phyloP scores from a whole-genome alignment of 2,797 vertebrate genomes.

The Ambastaia sidthimunki region DNA sequence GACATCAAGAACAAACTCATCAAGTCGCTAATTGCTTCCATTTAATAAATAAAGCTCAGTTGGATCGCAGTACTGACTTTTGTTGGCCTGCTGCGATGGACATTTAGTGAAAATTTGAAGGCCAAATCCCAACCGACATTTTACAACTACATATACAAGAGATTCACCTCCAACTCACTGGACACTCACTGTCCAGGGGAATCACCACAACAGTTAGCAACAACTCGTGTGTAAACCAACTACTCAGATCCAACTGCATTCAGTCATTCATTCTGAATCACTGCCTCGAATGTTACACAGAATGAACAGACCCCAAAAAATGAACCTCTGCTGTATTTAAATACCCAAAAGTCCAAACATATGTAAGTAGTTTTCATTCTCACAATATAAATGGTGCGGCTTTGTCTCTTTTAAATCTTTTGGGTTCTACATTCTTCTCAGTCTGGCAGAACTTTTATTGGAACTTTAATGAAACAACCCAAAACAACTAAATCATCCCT shows the following conservation, averaged over 20 bases:
- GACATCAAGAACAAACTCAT: conserved; percentile 15
- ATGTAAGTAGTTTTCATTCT: conserved; percentile 20
- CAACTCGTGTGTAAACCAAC: neutral
- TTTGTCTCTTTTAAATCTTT: conserved; percentile 17
- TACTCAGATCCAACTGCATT: neutral
- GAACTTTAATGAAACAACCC: conserved; percentile 7
- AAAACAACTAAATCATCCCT: neutral
- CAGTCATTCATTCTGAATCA: neutral
- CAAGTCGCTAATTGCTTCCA: conserved; percentile 11
- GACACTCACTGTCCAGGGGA: neutral
- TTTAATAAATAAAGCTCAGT: conserved; percentile 10
- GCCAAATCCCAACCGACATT: conserved; percentile 10
- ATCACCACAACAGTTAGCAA: neutral
- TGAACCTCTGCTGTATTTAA: neutral
- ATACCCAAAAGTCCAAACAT: conserved; percentile 14
- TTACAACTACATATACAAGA: neutral
- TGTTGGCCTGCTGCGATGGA: conserved; percentile 12
- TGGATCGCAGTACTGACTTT: conserved; percentile 16
- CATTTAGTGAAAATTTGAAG: conserved; percentile 24
- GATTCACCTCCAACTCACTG: neutral
- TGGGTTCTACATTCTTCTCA: neutral
- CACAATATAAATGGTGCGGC: conserved; percentile 5
- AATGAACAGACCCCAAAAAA: neutral
- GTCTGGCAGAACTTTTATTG: neutral
- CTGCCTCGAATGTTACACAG: neutral